A percentile compares a stretch with the other conserved stretches of the same genome.
Evolutionary conservation across 2,888 invertebrate species (phyloP).

Genomic region (Bhutanitis thaidina): DNA sequence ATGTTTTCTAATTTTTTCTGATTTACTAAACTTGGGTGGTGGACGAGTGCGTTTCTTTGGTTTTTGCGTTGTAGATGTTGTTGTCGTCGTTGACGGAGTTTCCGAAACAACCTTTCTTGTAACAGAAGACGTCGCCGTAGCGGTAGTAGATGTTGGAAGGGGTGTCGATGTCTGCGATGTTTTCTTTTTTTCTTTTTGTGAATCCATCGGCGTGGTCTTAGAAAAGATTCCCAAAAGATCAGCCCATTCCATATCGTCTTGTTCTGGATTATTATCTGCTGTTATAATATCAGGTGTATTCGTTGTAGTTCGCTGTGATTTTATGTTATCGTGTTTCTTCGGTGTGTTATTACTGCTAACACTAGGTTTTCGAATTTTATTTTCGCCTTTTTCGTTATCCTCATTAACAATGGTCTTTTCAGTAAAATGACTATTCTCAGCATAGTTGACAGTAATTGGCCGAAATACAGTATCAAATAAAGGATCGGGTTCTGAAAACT

Average conservation of each 20-base stretch:
- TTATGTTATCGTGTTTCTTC: conserved; percentile 52
- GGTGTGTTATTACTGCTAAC: conserved; percentile 30
- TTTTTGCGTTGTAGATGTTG: conserved; percentile 40
- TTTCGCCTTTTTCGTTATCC: conserved; percentile 35
- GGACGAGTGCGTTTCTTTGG: conserved; percentile 63
- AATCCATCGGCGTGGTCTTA: conserved; percentile 65
- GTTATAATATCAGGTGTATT: conserved; percentile 62
- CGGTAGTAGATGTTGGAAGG: conserved; percentile 22
- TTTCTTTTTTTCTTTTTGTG: conserved; percentile 38
- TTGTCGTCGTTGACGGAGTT: conserved; percentile 24
- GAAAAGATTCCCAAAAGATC: conserved; percentile 59
- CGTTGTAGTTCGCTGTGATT: conserved; percentile 46
- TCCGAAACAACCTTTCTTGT: conserved; percentile 35
- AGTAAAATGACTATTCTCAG: conserved; percentile 33
- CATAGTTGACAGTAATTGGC: conserved; percentile 54
- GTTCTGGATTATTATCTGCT: conserved; percentile 34
- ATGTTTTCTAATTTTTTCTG: conserved; percentile 60
- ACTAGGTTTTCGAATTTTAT: conserved; percentile 41
- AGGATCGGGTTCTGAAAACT: conserved; percentile 51
- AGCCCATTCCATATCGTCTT: conserved; percentile 53
- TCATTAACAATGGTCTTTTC: conserved; percentile 30
- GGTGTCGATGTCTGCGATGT: conserved; percentile 33
- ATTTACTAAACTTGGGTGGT: conserved; percentile 55
- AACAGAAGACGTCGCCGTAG: conserved; percentile 21
- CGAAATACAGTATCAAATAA: conserved; percentile 55